Base-by-base conservation (phyloP, 2,888 invertebrate species). In the Tinea semifulvella region DNA sequence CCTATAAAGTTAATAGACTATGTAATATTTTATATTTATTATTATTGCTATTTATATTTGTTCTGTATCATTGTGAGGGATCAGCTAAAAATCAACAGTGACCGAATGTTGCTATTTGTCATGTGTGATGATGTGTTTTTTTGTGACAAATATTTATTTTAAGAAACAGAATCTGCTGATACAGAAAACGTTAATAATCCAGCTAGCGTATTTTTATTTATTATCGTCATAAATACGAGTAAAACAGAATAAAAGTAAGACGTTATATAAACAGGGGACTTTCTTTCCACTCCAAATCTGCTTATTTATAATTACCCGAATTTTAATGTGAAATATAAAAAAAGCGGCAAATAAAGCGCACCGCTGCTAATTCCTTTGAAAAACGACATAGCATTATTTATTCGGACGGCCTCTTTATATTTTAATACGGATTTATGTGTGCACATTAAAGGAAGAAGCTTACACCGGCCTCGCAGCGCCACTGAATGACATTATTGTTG, bases 401-500 rank as follows among this genome's bases (percentile, higher is more conserved):
- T 72, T 65, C 63, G 58, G 47, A 53, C 60, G 61, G 60, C 67
- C 68, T 70, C 65, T 68, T 75, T 66, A 57, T 58, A 65, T 71
- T 72, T 75, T 74, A 76, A 77, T 75, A 74, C 73, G 66, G 68
- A 77, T 77, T 75, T 76, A 77, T 76, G 69, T 68, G 65, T 69
- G 62, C 62, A 69, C 68, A 71, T 75, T 69, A 69, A 65, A 68
- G 66, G 66, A 69, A 63, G 64, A 62, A 59, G 67, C 68, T 70
- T 69, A 67, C 57, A 63, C 53, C 53, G 40, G 18, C 7, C 31
- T 22, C 7, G 40, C 40, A 17, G 20, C 54, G 56, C 52, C 52
- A 50, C 50, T 46, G 53, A 53, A 58, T 61, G 62, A 66, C 61
- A 55, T 52, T 57, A 57, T 57, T 58, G 52, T 58, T 50, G 55